phyloP scores from a whole-genome alignment of 1,140 invertebrate genomes.

The Drosophila sucinea region DNA sequence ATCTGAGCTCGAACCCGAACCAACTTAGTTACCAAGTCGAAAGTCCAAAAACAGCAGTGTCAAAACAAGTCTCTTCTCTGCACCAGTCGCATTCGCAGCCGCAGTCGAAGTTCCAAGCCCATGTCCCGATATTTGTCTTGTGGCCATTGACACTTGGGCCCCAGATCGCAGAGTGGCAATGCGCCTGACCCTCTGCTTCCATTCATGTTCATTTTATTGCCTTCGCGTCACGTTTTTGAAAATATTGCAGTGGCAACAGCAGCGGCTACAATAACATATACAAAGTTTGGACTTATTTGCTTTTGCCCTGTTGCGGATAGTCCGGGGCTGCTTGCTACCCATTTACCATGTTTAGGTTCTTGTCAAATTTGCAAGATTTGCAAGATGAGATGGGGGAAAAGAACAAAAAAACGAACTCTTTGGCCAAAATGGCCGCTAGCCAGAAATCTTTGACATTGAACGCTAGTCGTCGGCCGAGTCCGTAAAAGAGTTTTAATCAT shows the following conservation, averaged over 20 bases:
- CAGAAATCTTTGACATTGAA: conserved; percentile 64
- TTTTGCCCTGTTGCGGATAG: conserved; percentile 23
- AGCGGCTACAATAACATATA: not conserved
- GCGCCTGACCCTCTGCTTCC: not conserved
- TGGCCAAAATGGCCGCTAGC: conserved; percentile 53
- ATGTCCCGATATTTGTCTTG: conserved; percentile 19
- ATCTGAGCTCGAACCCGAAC: too few species aligned
- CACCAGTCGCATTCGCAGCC: not conserved
- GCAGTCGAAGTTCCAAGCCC: not conserved
- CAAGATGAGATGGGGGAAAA: not conserved
- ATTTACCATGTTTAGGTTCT: conserved; percentile 47
- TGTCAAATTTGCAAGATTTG: conserved; percentile 21
- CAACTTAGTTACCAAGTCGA: not conserved
- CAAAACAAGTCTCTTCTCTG: conserved; percentile 13
- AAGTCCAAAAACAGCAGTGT: not conserved
- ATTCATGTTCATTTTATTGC: conserved; percentile 40
- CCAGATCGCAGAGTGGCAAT: not conserved
- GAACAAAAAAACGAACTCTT: conserved; percentile 20
- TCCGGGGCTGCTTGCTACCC: conserved; percentile 34
- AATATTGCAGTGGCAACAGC: conserved; percentile 18
- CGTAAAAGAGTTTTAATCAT: conserved; percentile 72
- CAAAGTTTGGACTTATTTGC: conserved; percentile 28
- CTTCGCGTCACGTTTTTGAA: conserved; percentile 50
- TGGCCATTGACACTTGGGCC: conserved; percentile 48
- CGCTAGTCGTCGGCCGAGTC: conserved; percentile 32